phyloP scores from a whole-genome alignment of 2,113 vertebrate genomes.

The Puntigrus tetrazona region DNA sequence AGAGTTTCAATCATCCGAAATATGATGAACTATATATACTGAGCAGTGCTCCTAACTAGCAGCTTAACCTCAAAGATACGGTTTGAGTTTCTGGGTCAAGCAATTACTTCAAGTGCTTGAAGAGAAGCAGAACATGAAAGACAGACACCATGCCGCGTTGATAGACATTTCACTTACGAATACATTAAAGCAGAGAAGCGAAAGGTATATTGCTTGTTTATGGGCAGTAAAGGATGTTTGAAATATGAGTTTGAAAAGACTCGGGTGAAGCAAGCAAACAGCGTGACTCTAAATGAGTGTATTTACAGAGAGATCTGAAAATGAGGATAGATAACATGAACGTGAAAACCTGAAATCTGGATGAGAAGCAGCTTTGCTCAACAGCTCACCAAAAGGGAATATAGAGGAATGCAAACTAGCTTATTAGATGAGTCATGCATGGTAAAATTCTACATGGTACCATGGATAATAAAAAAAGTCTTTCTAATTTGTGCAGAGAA shows the following conservation, averaged over 20 bases:
- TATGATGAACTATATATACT: not conserved
- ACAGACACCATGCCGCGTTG: not conserved
- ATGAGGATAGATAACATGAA: not conserved
- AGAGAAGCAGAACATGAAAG: not conserved
- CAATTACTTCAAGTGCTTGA: not conserved
- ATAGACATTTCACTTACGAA: not conserved
- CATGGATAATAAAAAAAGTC: not conserved
- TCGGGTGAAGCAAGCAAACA: not conserved
- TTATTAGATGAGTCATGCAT: not conserved
- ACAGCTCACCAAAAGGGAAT: not conserved
- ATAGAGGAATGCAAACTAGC: not conserved
- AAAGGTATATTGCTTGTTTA: not conserved
- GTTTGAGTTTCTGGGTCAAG: not conserved
- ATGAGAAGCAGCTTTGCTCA: not conserved
- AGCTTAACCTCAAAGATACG: slow-evolving; percentile 13
- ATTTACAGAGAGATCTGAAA: not conserved
- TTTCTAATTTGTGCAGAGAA: not conserved
- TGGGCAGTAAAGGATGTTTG: not conserved
- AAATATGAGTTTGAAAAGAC: not conserved
- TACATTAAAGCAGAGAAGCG: not conserved
- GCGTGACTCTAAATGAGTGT: not conserved
- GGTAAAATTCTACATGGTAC: not conserved
- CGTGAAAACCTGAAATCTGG: not conserved
- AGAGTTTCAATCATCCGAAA: not conserved
- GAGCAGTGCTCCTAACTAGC: not conserved